These are phyloP conservation scores for Calidris pygmaea DNA, from an alignment of 2,113 vertebrate species.

Conservation along the genomic window DNA sequence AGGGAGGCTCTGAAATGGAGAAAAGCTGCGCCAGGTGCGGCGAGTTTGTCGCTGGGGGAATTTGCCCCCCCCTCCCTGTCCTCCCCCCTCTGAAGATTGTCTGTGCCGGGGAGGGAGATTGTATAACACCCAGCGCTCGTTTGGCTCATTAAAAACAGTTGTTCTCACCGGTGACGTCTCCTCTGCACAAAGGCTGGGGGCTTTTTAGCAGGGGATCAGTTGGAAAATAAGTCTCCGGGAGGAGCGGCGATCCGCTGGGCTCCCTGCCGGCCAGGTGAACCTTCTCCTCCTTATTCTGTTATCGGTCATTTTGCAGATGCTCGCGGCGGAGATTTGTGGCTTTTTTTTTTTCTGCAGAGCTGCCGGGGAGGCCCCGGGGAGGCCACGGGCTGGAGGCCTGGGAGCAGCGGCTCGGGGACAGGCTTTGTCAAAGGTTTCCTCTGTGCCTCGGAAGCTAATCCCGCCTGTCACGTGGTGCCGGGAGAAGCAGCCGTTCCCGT, in stretches of 20 bases:
- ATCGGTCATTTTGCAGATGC: neutral
- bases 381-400: neutral
- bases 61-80: neutral
- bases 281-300: too few species aligned
- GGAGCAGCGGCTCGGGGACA: neutral
- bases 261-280: neutral
- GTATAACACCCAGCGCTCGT: neutral
- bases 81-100: neutral
- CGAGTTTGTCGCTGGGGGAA: neutral
- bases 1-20: neutral
- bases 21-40: neutral
- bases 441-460: conserved; percentile 34
- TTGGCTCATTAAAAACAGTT: neutral
- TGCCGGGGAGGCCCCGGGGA: neutral
- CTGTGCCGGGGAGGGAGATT: neutral
- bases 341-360: neutral
- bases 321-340: rapidly evolving
- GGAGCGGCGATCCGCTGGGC: neutral
- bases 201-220: neutral
- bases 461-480: neutral
- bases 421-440: conserved; percentile 2
- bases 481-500: neutral
- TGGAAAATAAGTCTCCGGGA: neutral
- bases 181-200: neutral
- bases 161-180: neutral